Base-by-base conservation (phyloP, 1,140 invertebrate species). In the Lordiphosa mommai region DNA sequence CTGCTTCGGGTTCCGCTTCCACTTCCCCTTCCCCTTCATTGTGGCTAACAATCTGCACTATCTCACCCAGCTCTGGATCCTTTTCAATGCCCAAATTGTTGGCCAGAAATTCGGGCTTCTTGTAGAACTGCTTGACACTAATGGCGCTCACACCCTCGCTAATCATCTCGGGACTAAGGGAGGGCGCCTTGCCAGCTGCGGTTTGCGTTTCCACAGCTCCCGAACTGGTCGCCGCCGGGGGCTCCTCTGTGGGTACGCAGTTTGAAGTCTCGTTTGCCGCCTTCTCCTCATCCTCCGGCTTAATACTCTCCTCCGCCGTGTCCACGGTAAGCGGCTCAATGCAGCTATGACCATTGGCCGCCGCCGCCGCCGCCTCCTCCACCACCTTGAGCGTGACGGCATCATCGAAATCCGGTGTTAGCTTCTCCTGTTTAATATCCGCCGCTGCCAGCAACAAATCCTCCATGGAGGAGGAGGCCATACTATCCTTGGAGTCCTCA, bases 51-150 rank as follows among this genome's bases (percentile, higher is more conserved):
- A 76, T 80, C 47, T 89, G 87, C 5, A 89, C 86, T 50, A 89
- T 89, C 41, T 89, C 88, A 8, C 88, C 87, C 9, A 89, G 48
- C 51, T 89, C 87, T 0, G 88, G 88, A 58, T 89, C 88, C 46
- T 89, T 70, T 40, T 89, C 88, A 20, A 89, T 89, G 17, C 88
- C 88, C 47, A 88, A 48, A 63, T 89, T 89, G 61, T 89, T 89
- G 46, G 87, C 88, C 6, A 89, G 51, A n/a, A 89, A 89, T 40
- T 88, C 82, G 1, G 88, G 86, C 43, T 88, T 88, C 40, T 88
- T 87, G 38, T 89, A 89, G 32, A 89, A 89, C 49, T 89, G 82
- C 1, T 86, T 77, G 2, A 88, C 88, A 34, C 88, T 88, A 3
- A 87, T 85, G 12, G 66, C 80, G 30, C 72, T 84, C n/a, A 89